These are phyloP conservation scores for Petrolisthes manimaculis DNA, from an alignment of 2,888 invertebrate species.

Conservation along the genomic window DNA sequence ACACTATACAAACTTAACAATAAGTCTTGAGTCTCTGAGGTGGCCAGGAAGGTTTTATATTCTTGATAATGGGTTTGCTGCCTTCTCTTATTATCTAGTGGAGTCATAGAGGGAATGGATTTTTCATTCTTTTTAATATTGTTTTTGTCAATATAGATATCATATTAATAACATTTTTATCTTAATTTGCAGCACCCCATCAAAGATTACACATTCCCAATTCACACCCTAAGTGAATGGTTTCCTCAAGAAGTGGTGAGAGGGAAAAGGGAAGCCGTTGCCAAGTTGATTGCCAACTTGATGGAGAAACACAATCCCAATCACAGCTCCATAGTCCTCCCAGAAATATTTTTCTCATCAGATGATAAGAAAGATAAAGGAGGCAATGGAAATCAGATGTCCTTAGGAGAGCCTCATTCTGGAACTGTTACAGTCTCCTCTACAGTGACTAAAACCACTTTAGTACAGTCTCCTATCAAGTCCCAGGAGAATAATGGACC, in stretches of 20 bases:
- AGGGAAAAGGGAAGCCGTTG: constrained; percentile 88
- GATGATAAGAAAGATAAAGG: constrained; percentile 55
- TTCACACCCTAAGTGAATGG: constrained; percentile 86
- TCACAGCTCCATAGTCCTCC: constrained; percentile 55
- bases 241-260: constrained; percentile 87
- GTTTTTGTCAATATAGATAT: background rate
- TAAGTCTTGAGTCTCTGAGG: no score
- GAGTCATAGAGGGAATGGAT: no score
- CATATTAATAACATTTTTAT: background rate
- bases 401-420: constrained; percentile 10
- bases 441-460: background rate
- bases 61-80: no score
- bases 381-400: background rate
- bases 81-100: no score
- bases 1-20: no score
- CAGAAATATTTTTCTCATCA: constrained; percentile 62
- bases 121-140: background rate
- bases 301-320: constrained; percentile 78
- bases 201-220: constrained; percentile 84
- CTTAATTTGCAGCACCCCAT: constrained; percentile 80
- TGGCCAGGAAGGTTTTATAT: no score
- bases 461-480: background rate
- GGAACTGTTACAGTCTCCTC: background rate
- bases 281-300: constrained; percentile 80
- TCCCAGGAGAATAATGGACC: constrained; percentile 20